Base-by-base conservation (phyloP, 2,113 vertebrate genomes). In the Podiceps cristatus region DNA sequence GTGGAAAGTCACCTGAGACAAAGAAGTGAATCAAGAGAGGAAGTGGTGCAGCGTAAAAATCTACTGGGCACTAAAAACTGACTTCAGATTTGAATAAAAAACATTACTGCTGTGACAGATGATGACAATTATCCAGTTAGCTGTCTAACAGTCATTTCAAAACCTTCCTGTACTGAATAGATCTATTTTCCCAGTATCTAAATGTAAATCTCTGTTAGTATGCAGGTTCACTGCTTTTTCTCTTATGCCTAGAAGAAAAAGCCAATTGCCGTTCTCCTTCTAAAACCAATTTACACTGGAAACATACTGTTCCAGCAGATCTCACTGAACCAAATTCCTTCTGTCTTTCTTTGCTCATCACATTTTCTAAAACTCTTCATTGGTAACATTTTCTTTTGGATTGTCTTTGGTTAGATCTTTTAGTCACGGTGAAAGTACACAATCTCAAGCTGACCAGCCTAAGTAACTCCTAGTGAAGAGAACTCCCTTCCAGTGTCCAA, bases 41-140 rank as follows among this genome's bases (percentile, higher is more conserved):
- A 64, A 64, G 33, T 23, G 20, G 35, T 25, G 7, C 1, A 35
- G 20, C 45, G 5, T 33, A 47, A 18, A 91, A 91, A 67, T 45
- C 31, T 71, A 35, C 13, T 3, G 11, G 13, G 9, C 28, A 75
- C 1, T 12, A 76, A 82, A 79, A 63, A 5, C 11, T 33, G 31
- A 72, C 5, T 77, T 74, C 12, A 58, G 12, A 55, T 72, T 76
- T 86, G 17, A 86, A 53, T 66, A 27, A 82, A 90, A 87, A 53
- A 17, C 42, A 18, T 42, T 75, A 31, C 27, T 55, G 19, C 14
- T 11, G 13, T 25, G 25, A 64, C 4, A 76, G 37, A 40, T 24
- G 9, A 79, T 1, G 1, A 42, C 0, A 0, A n/a, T 50, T 64
- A 47, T 15, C 13, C 28, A 24, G n/a, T 55, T 64, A 76, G 83